Evolutionary conservation across 2,113 vertebrate genomes (phyloP), one percentile per base, ranked within the genome.

Genomic region (Sander vitreus): DNA sequence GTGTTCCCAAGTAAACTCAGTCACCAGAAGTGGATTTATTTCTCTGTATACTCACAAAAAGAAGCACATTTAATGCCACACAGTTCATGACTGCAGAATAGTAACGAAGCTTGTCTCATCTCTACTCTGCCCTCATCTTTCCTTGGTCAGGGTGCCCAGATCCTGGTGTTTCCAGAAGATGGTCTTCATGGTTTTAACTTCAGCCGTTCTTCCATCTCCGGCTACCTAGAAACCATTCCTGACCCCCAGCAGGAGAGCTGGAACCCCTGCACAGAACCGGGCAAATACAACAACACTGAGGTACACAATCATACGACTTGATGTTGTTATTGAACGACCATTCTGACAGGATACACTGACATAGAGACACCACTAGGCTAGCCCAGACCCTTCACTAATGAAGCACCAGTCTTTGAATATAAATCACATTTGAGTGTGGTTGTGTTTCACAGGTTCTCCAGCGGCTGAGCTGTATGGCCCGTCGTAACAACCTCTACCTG

Each of bases 131-230:
- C 9, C 9, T 10, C 39, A 6, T 48, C 15, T 45, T 25, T 11
- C 43, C 8, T 50, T n/a, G 36, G 13, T 65, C 92, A 99, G 98
- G 96, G 96, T 0, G 97, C 93, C 19, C 97, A 99, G 86, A 98
- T 99, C 76, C 93, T 99, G 80, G 97, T 99, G 80, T 99, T 99
- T 91, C 98, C 98, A 85, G 98, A 99, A 90, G 96, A 99, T 70
- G 98, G 96, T 69, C 95, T 99, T 75, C 97, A 99, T 1, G 98
- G 98, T 3, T 99, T 99, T 92, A 97, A 99, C 93, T 99, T 95
- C 84, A 99, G 93, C 66, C 96, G 98, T 79, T 76, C 79, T 5
- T 98, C 97, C 6, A 96, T 99, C 85, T 94, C 94, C 62, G 94
- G 95, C 8, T 99, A 97, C 90, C 85, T 99, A 70, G 97, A 99